Conservation (phyloP, 2,888 invertebrate genomes). For the Tiphia femorata region DNA sequence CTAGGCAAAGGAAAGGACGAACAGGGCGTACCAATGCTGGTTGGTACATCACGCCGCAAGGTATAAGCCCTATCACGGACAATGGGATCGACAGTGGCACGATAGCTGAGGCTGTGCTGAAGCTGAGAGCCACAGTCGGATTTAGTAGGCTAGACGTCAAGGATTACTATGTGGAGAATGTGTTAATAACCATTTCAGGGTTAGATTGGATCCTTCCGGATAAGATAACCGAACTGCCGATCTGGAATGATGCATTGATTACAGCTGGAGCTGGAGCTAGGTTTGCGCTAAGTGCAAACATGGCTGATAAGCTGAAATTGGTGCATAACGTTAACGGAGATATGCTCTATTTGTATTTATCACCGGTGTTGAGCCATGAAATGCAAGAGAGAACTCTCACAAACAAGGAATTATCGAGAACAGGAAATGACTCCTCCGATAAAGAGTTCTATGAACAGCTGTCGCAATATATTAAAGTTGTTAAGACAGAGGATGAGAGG, state of each 20-base stretch:
- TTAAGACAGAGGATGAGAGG: too few relatives aligned
- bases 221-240: neutral
- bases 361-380: neutral
- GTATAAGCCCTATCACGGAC: neutral
- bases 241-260: neutral
- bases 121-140: neutral
- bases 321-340: neutral
- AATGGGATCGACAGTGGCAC: neutral
- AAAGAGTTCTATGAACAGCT: too few relatives aligned
- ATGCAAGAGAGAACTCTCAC: neutral
- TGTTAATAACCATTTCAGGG: neutral
- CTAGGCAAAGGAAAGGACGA: conserved; percentile 3
- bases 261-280: neutral
- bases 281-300: neutral
- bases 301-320: neutral
- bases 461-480: too few relatives aligned
- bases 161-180: neutral
- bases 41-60: neutral
- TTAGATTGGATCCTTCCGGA: neutral
- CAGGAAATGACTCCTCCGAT: too few relatives aligned
- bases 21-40: neutral
- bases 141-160: too few relatives aligned
- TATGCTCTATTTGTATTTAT: conserved; percentile 1
- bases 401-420: neutral
- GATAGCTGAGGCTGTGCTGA: neutral